Conservation (phyloP, 2,888 invertebrate species). For the Mayetiola destructor region DNA sequence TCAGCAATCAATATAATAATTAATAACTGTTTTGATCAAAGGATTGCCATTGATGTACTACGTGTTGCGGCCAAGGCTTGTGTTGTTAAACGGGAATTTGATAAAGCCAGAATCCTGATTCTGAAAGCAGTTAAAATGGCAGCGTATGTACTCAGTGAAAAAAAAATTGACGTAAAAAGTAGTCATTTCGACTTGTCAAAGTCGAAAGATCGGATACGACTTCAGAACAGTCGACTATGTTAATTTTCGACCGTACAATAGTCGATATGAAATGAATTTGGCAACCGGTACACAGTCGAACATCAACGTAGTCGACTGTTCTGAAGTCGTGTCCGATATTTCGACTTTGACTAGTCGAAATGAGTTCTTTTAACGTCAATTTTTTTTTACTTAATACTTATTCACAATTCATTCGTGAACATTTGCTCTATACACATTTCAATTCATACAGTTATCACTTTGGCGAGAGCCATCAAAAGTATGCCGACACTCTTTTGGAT, state of each 20-base stretch:
- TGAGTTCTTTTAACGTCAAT: no score
- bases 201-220: no score
- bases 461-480: constrained; percentile 59
- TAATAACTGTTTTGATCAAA: no score
- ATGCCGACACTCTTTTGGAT: constrained; percentile 72
- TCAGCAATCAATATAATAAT: background rate
- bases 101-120: constrained; percentile 66
- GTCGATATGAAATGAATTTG: no score
- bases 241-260: no score
- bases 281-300: no score
- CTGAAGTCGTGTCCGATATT: no score
- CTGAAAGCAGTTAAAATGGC: constrained; percentile 22
- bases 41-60: constrained; percentile 64
- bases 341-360: no score
- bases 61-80: constrained; percentile 80
- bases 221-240: no score
- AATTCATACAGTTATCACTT: constrained; percentile 31
- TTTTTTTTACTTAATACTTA: background rate
- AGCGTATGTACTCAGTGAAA: constrained; percentile 22
- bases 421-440: background rate
- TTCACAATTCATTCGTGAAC: background rate
- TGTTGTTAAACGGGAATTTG: constrained; percentile 75
- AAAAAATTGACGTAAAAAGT: background rate
- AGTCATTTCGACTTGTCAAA: background rate
- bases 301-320: no score